Conservation (phyloP, 2,888 invertebrate species). For the Brachylomia viminalis region DNA sequence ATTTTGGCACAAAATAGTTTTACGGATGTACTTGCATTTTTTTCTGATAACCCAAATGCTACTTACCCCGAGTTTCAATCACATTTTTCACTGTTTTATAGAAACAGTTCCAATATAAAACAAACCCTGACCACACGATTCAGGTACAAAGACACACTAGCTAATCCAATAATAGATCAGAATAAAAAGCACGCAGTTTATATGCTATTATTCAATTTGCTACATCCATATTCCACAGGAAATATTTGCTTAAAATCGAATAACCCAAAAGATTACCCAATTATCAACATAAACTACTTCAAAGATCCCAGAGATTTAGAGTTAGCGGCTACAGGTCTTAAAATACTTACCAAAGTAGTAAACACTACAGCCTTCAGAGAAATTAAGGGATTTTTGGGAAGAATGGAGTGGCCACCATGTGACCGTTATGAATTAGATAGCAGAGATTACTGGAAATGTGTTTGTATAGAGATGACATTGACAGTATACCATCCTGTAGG, state of each 20-base stretch:
- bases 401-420: constrained; percentile 73
- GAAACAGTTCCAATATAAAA: constrained; percentile 70
- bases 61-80: constrained; percentile 78
- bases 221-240: constrained; percentile 90
- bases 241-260: constrained; percentile 88
- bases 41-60: constrained; percentile 72
- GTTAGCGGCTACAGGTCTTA: constrained; percentile 74
- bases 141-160: constrained; percentile 68
- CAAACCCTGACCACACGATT: constrained; percentile 17
- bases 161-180: constrained; percentile 60
- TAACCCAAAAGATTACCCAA: constrained; percentile 88
- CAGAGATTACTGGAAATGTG: constrained; percentile 77
- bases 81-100: constrained; percentile 72
- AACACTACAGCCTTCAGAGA: constrained; percentile 46
- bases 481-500: constrained; percentile 93
- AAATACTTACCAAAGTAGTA: constrained; percentile 73
- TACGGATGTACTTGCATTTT: constrained; percentile 88
- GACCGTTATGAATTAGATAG: constrained; percentile 70
- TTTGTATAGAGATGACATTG: constrained; percentile 82
- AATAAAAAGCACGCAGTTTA: constrained; percentile 77
- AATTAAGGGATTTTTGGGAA: constrained; percentile 65
- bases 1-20: constrained; percentile 85
- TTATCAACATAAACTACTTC: constrained; percentile 85
- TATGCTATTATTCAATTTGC: constrained; percentile 76
- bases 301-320: constrained; percentile 88